Percentiles rank a stretch among this genome's conserved stretches.
These are phyloP conservation scores for Dugesia japonica DNA, from an alignment of 2,888 invertebrate genomes.

Conservation along the genomic window DNA sequence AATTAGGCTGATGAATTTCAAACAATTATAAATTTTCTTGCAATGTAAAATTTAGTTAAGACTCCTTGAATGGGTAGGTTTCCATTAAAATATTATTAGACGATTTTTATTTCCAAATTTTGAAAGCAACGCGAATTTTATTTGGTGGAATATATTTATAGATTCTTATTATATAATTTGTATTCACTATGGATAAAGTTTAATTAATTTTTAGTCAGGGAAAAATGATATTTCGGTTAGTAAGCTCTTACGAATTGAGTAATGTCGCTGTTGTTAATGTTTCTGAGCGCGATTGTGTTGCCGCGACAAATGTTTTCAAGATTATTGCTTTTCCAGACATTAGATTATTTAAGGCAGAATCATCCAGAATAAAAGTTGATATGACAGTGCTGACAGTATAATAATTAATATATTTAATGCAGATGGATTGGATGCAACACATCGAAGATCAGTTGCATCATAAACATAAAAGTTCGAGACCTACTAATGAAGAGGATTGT, in stretches of 20 bases:
- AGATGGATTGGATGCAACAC: not conserved
- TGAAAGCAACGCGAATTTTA: no score
- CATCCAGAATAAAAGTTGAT: not conserved
- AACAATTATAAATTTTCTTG: no score
- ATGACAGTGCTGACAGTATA: no score
- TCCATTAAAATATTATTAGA: no score
- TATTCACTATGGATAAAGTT: no score
- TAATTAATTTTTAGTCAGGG: not conserved
- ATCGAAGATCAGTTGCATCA: conserved; percentile 2
- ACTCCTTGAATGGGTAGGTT: no score
- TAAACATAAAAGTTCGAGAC: not conserved
- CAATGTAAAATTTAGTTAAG: no score
- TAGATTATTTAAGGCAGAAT: not conserved
- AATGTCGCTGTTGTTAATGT: conserved; percentile 20
- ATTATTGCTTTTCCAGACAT: conserved; percentile 14
- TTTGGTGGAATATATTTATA: no score
- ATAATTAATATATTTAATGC: no score
- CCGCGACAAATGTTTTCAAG: not conserved
- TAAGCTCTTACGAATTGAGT: not conserved
- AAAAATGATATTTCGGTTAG: not conserved
- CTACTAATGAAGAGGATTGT: not conserved
- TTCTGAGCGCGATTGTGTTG: not conserved
- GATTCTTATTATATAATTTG: no score
- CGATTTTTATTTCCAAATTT: no score
- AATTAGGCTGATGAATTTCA: no score